These are phyloP conservation scores for Falco cherrug DNA, from an alignment of 2,797 vertebrate genomes.

Conservation along the genomic window DNA sequence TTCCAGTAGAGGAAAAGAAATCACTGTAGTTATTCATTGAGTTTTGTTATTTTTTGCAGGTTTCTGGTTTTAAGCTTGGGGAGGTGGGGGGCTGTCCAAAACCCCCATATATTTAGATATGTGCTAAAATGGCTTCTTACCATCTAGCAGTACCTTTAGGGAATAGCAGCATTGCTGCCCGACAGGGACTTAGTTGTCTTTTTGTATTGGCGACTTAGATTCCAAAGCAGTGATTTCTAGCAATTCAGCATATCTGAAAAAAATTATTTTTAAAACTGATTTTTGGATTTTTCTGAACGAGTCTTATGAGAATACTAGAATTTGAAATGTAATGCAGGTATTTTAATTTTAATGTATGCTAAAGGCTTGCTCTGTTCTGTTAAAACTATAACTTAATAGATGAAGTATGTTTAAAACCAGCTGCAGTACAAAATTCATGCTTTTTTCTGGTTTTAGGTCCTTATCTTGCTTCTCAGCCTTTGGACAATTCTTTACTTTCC, in stretches of 20 bases:
- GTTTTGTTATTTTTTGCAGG: background rate
- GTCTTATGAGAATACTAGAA: background rate
- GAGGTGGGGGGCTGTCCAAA: fast-evolving
- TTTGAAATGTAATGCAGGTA: background rate
- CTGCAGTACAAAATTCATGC: background rate
- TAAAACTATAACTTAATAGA: background rate
- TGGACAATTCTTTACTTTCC: constrained; percentile 92
- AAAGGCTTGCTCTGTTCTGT: background rate
- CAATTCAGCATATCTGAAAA: background rate
- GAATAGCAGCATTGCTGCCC: background rate
- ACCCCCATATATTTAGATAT: background rate
- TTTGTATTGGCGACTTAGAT: background rate
- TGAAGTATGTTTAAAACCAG: background rate
- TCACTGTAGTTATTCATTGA: background rate
- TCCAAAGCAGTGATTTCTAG: background rate
- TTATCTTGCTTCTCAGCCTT: constrained; percentile 93
- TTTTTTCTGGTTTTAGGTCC: constrained; percentile 82
- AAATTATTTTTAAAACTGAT: background rate
- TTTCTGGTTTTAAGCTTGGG: background rate
- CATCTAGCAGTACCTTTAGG: background rate
- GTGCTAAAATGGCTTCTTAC: background rate
- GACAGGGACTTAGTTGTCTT: background rate
- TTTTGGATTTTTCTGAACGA: background rate
- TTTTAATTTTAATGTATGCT: background rate
- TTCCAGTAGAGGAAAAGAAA: background rate